Conservation (phyloP, 1,140 invertebrate species). For the Caenorhabditis tropicalis region DNA sequence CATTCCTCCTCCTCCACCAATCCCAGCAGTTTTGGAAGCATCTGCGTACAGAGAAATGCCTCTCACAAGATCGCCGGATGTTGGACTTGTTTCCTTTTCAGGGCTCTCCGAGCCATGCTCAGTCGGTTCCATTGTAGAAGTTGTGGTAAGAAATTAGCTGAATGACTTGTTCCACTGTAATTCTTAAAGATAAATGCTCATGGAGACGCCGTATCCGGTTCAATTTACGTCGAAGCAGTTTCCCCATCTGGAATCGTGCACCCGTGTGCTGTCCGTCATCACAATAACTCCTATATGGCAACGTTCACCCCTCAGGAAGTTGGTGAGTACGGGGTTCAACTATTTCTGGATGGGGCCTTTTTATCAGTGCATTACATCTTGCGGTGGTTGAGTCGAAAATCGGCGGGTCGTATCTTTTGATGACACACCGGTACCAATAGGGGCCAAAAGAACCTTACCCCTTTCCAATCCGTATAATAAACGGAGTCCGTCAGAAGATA, state of each 20-base stretch:
- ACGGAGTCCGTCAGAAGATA: constrained; percentile 19
- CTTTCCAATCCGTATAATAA: constrained; percentile 8
- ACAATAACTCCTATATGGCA: constrained; percentile 83
- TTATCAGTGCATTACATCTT: constrained; percentile 29
- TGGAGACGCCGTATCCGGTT: constrained; percentile 53
- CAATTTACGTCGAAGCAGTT: constrained; percentile 61
- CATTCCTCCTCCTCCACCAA: constrained; percentile 14
- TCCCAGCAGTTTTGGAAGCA: constrained; percentile 46
- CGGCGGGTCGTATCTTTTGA: constrained; percentile 33
- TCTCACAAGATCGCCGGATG: constrained; percentile 74
- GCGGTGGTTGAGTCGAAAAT: constrained; percentile 19
- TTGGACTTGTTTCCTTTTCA: constrained; percentile 82
- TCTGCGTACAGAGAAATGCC: constrained; percentile 49
- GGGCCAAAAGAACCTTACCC: background rate
- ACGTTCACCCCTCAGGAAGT: constrained; percentile 95
- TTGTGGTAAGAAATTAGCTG: constrained; percentile 84
- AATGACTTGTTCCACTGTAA: no score
- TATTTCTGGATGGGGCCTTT: background rate
- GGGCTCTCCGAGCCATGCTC: constrained; percentile 91
- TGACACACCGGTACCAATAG: constrained; percentile 23
- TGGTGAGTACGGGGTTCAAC: constrained; percentile 74
- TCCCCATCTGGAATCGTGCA: constrained; percentile 81
- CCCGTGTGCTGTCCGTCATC: constrained; percentile 80
- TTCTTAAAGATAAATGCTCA: constrained; percentile 65
- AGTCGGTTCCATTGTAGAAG: constrained; percentile 89